These are phyloP conservation scores for Cavia aperea DNA, from an alignment of 2,113 vertebrate species.

Conservation along the genomic window DNA sequence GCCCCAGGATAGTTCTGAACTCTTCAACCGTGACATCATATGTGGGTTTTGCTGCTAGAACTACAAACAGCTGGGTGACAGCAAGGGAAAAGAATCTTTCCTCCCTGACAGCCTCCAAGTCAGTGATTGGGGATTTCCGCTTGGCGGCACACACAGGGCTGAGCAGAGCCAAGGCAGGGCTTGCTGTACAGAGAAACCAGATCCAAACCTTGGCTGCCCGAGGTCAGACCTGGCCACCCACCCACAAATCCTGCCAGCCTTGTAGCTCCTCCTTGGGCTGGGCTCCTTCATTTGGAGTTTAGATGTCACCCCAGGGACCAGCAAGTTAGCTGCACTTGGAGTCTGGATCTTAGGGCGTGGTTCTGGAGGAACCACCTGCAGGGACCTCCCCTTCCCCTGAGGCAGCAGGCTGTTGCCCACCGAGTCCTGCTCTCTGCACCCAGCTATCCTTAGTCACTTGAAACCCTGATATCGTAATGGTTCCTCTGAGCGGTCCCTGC, in stretches of 20 bases:
- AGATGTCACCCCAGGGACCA: neutral
- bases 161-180: neutral
- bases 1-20: constrained; percentile 39
- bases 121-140: constrained; percentile 41
- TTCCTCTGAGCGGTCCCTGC: neutral
- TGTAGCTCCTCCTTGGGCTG: neutral
- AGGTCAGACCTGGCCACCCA: neutral
- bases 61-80: constrained; percentile 46
- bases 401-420: rapidly evolving
- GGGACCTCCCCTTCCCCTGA: neutral
- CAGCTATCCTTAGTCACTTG: neutral
- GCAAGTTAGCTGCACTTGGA: neutral
- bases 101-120: neutral
- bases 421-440: neutral
- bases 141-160: neutral
- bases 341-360: neutral
- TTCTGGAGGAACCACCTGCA: neutral
- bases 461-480: neutral
- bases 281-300: neutral
- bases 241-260: neutral
- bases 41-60: constrained; percentile 15
- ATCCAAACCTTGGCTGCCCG: neutral
- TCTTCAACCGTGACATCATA: constrained; percentile 54
- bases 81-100: constrained; percentile 37
- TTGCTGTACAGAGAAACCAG: neutral